These are phyloP conservation scores for Oedothorax gibbosus DNA, from an alignment of 1,140 invertebrate species.

Conservation along the genomic window DNA sequence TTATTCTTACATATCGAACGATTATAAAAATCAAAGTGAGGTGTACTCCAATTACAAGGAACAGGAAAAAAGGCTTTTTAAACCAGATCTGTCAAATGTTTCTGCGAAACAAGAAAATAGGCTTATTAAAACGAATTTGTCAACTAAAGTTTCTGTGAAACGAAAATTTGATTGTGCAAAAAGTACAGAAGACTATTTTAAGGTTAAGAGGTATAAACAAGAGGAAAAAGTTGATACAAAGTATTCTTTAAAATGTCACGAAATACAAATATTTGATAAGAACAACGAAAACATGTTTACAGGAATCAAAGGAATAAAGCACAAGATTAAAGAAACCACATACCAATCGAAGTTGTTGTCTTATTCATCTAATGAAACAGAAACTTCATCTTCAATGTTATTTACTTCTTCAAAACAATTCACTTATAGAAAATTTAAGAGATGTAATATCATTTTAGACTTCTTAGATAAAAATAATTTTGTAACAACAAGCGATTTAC, in stretches of 20 bases:
- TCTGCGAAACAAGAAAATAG: not conserved
- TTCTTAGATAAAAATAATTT: constrained; percentile 73
- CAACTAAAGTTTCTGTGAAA: not conserved
- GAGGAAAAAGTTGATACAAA: too few relatives aligned
- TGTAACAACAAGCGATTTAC: constrained; percentile 72
- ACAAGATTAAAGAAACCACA: too few relatives aligned
- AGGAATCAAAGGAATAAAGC: too few relatives aligned
- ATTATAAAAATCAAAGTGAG: constrained; percentile 62
- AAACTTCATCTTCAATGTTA: too few relatives aligned
- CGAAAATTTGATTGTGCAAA: too few relatives aligned
- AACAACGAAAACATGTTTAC: too few relatives aligned
- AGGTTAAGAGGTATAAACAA: too few relatives aligned
- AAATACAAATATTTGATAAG: too few relatives aligned
- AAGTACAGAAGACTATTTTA: too few relatives aligned
- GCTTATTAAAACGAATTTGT: not conserved
- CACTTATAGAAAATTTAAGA: constrained; percentile 69
- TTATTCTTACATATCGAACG: constrained; percentile 67
- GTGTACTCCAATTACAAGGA: constrained; percentile 57
- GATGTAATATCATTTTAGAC: constrained; percentile 75
- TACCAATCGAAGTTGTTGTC: too few relatives aligned
- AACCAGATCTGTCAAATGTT: not conserved
- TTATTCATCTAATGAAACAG: too few relatives aligned
- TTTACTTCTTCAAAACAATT: constrained; percentile 58
- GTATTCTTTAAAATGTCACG: too few relatives aligned
- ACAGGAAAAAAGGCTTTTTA: constrained; percentile 35